Percentiles rank a stretch among this genome's conserved stretches.
Conservation (phyloP, 1,140 invertebrate genomes). For the Drosophila sp. region DNA sequence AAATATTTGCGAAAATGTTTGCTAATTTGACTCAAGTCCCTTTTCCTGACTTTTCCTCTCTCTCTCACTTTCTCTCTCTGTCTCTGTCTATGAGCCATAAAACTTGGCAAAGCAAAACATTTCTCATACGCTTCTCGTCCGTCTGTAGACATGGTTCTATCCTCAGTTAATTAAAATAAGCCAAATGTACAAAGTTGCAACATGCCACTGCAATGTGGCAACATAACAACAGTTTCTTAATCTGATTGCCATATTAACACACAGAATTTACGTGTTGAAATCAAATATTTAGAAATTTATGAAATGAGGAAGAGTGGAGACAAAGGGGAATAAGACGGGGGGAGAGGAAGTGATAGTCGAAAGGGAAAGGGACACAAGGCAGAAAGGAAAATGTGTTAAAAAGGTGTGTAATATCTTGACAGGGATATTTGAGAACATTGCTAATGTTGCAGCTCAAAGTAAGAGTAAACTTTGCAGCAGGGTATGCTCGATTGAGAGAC, state of each 20-base stretch:
- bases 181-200: conserved; percentile 28
- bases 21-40: conserved; percentile 72
- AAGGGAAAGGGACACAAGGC: background rate
- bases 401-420: no score
- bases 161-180: conserved; percentile 40
- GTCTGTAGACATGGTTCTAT: background rate
- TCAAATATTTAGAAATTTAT: background rate
- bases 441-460: no score
- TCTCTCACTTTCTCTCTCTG: background rate
- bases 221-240: no score
- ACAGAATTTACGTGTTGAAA: conserved; percentile 2
- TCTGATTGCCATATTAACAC: background rate
- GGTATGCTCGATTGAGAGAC: no score
- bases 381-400: no score
- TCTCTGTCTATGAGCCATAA: background rate
- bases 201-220: conserved; percentile 16
- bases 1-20: conserved; percentile 72
- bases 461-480: no score
- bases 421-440: no score
- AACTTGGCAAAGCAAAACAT: conserved; percentile 26
- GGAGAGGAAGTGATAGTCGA: background rate
- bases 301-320: background rate
- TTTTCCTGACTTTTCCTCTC: conserved; percentile 1
- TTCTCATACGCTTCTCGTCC: background rate
- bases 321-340: background rate